Conservation (phyloP, 2,113 vertebrate species). For the Lophura nycthemera region DNA sequence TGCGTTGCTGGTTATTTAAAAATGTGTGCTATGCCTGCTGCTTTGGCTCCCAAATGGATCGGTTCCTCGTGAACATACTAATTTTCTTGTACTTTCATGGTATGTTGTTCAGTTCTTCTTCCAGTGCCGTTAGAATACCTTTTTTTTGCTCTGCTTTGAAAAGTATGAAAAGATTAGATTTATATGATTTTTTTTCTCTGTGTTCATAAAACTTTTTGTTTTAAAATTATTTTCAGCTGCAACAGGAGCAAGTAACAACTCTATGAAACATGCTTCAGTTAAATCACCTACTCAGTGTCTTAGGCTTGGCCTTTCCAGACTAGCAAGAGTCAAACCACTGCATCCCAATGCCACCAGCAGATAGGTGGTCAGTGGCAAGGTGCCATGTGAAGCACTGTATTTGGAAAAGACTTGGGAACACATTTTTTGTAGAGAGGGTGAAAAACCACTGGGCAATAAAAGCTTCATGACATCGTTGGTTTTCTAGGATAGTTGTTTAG, state of each 20-base stretch:
- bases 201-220: background rate
- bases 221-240: conserved; percentile 72
- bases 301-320: conserved; percentile 90
- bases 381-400: background rate
- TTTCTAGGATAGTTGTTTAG: background rate
- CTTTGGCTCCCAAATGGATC: background rate
- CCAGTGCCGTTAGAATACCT: background rate
- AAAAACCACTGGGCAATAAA: background rate
- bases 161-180: background rate
- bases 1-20: background rate
- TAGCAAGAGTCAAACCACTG: conserved; percentile 90
- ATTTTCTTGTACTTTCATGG: background rate
- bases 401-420: background rate
- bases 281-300: conserved; percentile 89
- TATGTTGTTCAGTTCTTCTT: background rate
- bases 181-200: background rate
- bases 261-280: conserved; percentile 20
- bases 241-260: conserved; percentile 75
- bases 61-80: background rate
- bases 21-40: background rate
- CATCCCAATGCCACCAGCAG: conserved; percentile 82
- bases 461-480: background rate
- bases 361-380: conserved; percentile 52
- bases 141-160: background rate
- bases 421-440: background rate